Evolutionary conservation across 2,113 vertebrate species (phyloP).

Genomic region (Plotosus lineatus): DNA sequence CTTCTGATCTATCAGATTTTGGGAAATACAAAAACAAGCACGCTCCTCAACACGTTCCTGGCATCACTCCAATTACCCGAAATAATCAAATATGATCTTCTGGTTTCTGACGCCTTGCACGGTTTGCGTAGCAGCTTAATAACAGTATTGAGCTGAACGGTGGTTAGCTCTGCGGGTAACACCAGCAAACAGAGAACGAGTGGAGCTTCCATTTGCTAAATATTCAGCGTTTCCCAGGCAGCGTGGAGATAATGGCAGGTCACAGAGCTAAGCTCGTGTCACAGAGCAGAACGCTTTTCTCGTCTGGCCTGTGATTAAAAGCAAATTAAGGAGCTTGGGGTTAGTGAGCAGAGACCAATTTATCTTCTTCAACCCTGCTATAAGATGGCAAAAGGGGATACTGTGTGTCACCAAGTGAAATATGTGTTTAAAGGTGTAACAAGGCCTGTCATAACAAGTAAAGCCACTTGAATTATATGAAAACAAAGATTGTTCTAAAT

Average conservation of each 20-base stretch:
- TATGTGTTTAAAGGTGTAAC: slow-evolving; percentile 14
- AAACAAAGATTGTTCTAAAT: background rate
- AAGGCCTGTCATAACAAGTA: background rate
- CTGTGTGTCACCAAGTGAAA: background rate
- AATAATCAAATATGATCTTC: background rate
- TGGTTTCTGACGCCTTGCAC: background rate
- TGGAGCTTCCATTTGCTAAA: slow-evolving; percentile 24
- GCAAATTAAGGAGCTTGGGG: slow-evolving; percentile 36
- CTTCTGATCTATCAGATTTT: background rate
- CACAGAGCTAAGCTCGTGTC: slow-evolving; percentile 42
- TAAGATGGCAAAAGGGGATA: background rate
- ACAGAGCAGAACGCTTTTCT: slow-evolving; percentile 23
- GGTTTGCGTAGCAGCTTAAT: slow-evolving; percentile 27
- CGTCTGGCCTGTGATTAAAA: slow-evolving; percentile 37
- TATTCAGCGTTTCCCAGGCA: slow-evolving; percentile 18
- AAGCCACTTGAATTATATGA: background rate
- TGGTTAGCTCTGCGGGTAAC: slow-evolving; percentile 34
- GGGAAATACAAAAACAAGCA: background rate
- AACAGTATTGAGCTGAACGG: slow-evolving; percentile 21
- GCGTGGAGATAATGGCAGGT: slow-evolving; percentile 42
- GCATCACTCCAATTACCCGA: background rate
- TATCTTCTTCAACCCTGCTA: background rate
- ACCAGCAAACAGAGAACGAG: slow-evolving; percentile 2
- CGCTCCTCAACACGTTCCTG: background rate
- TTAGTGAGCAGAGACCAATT: slow-evolving; percentile 16